Percentiles rank a stretch among this genome's conserved stretches.
These are phyloP conservation scores for Bujurquina vittata DNA, from an alignment of 2,113 vertebrate species.

Conservation along the genomic window DNA sequence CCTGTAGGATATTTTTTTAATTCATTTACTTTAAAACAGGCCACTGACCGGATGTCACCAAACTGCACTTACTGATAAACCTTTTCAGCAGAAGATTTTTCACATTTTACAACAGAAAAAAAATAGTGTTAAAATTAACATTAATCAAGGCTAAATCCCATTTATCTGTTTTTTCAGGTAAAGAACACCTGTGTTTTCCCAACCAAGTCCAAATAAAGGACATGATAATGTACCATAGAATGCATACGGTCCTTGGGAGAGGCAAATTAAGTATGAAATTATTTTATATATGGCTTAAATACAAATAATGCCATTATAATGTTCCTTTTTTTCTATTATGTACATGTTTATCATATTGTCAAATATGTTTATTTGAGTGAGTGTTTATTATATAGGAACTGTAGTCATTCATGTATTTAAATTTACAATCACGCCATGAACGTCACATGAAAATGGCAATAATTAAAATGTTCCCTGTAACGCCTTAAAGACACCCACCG, in stretches of 20 bases:
- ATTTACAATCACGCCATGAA: background rate
- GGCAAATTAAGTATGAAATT: background rate
- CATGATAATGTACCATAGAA: background rate
- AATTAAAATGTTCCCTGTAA: background rate
- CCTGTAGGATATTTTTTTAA: background rate
- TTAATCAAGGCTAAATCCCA: too few relatives aligned
- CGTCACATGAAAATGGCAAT: background rate
- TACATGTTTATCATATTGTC: background rate
- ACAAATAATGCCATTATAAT: background rate
- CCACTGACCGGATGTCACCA: background rate
- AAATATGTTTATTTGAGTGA: background rate
- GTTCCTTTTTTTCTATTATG: background rate
- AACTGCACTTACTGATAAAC: background rate
- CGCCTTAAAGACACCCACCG: slow-evolving; percentile 76
- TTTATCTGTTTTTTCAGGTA: too few relatives aligned
- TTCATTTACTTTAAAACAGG: background rate
- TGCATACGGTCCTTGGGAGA: background rate
- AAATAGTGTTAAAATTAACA: too few relatives aligned
- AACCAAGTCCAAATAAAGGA: background rate
- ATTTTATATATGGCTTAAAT: background rate
- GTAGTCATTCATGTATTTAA: background rate
- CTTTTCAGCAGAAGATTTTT: background rate
- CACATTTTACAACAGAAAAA: too few relatives aligned
- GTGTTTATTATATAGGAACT: background rate
- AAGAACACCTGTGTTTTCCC: background rate